Percentiles rank a stretch among this genome's conserved stretches.
Evolutionary conservation across 2,797 vertebrate species (phyloP).

Genomic region (Lagorchestes hirsutus): DNA sequence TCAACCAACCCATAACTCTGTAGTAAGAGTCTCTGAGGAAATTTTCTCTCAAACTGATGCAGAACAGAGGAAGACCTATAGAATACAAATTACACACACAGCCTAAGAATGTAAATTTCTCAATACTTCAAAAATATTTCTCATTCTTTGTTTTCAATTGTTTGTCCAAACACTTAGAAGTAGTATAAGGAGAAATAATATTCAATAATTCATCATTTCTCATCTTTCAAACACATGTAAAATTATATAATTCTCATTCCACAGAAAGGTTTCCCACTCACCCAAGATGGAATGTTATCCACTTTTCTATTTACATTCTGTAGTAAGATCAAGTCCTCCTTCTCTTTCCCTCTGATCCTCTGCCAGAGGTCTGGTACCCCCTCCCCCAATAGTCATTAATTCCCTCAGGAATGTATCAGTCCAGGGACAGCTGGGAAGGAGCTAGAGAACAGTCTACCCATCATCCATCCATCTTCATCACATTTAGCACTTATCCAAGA

Average conservation of each 20-base stretch:
- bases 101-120: constrained; percentile 40
- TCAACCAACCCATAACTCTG: not conserved
- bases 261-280: constrained; percentile 41
- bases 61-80: not conserved
- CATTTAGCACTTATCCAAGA: not conserved
- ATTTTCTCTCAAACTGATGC: not conserved
- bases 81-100: constrained; percentile 42
- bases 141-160: constrained; percentile 61
- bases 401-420: constrained; percentile 51
- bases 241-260: constrained; percentile 14
- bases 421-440: constrained; percentile 30
- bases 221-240: constrained; percentile 65
- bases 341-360: constrained; percentile 66
- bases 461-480: not conserved
- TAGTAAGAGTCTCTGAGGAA: not conserved
- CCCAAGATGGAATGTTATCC: constrained; percentile 67
- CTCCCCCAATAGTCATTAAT: constrained; percentile 67
- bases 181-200: constrained; percentile 61
- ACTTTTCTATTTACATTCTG: constrained; percentile 78
- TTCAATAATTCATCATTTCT: constrained; percentile 46
- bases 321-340: constrained; percentile 69
- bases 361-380: constrained; percentile 71
- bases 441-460: constrained; percentile 19
- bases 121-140: constrained; percentile 58
- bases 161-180: constrained; percentile 67